Evolutionary conservation across 2,113 vertebrate species (phyloP).

Genomic region (Oreochromis tanganicae): DNA sequence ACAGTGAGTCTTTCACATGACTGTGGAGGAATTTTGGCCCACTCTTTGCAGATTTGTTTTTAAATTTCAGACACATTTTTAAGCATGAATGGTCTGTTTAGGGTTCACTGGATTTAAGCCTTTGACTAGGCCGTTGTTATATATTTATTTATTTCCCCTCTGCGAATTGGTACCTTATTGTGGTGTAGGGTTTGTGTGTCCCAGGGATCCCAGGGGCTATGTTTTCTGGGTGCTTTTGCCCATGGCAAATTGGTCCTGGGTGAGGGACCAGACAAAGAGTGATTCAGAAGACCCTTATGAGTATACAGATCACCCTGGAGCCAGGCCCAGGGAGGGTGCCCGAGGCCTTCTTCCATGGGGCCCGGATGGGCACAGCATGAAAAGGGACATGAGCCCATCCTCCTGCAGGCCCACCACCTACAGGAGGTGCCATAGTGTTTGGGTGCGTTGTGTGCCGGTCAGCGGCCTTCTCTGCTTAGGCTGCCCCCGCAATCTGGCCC

Average conservation of each 20-base stretch:
- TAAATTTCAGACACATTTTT: background rate
- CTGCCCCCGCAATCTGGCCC: too few relatives aligned
- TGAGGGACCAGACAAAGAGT: background rate
- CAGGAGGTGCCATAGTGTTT: background rate
- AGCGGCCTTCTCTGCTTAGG: too few relatives aligned
- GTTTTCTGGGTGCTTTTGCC: background rate
- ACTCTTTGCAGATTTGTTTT: background rate
- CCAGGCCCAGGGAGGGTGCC: background rate
- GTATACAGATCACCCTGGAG: background rate
- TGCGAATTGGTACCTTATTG: background rate
- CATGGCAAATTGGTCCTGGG: background rate
- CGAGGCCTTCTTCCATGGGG: background rate
- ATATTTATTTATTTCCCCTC: background rate
- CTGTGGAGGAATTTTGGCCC: background rate
- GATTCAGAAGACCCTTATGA: background rate
- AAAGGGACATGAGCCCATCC: background rate
- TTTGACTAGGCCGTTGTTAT: background rate
- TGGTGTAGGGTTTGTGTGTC: background rate
- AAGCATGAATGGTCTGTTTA: background rate
- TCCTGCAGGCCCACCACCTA: background rate
- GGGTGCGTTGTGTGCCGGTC: background rate
- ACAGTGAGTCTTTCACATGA: background rate
- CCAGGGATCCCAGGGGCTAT: background rate
- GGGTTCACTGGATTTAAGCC: background rate
- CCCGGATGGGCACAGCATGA: background rate